phyloP scores from a whole-genome alignment of 1,140 invertebrate species.

The Drosophila kurseongensis region DNA sequence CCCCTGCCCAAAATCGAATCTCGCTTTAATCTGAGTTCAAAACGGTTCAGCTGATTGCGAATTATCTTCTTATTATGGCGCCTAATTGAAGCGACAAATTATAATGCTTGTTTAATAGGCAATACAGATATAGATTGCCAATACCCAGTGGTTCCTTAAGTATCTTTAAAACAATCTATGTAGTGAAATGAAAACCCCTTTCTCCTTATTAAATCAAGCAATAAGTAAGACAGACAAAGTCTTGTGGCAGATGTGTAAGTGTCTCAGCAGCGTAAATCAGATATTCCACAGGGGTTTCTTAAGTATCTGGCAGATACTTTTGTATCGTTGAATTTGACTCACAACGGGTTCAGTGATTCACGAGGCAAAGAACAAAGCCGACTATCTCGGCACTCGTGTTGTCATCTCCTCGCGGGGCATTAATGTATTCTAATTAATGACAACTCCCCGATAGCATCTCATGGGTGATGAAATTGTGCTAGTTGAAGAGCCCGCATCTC shows the following conservation, averaged over 20 bases:
- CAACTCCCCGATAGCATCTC: conserved; percentile 46
- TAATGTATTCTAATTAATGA: conserved; percentile 58
- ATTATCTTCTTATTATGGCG: conserved; percentile 9
- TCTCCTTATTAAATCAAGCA: background rate
- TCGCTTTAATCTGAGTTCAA: conserved; percentile 12
- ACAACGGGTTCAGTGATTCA: conserved; percentile 35
- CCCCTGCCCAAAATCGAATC: conserved; percentile 6
- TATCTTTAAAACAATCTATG: background rate
- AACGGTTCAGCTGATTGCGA: conserved; percentile 36
- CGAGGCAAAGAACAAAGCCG: conserved; percentile 28
- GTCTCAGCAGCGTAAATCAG: conserved; percentile 17
- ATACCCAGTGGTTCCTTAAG: background rate
- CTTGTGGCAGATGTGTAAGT: background rate
- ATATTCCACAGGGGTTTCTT: conserved; percentile 28
- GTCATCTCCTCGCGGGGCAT: conserved; percentile 23
- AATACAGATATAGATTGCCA: background rate
- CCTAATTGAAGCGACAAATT: conserved; percentile 28
- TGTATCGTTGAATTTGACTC: conserved; percentile 33
- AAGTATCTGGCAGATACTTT: conserved; percentile 43
- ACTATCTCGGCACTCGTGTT: conserved; percentile 18
- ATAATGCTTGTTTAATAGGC: conserved; percentile 3
- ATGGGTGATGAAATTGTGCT: conserved; percentile 50
- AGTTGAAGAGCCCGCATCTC: conserved; percentile 44
- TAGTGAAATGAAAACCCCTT: background rate
- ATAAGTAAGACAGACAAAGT: conserved; percentile 2